These are phyloP conservation scores for Anomalospiza imberbis DNA, from an alignment of 2,797 vertebrate species.

Conservation along the genomic window DNA sequence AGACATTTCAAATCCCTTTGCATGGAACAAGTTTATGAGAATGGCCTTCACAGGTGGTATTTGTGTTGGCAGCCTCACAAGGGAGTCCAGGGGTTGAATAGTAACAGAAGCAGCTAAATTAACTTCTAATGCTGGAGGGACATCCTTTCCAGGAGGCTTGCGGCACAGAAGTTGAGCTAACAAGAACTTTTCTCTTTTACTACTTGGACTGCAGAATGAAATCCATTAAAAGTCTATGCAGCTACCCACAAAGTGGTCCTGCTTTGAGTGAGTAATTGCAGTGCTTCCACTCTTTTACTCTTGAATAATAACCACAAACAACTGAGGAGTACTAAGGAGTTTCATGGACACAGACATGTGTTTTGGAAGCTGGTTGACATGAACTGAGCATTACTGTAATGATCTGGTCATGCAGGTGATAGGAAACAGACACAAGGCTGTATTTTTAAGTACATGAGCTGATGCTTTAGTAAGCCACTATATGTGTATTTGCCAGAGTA, in stretches of 20 bases:
- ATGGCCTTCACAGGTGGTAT: neutral
- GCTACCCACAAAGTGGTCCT: neutral
- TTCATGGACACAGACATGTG: neutral
- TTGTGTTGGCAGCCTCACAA: constrained; percentile 25
- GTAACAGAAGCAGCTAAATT: constrained; percentile 25
- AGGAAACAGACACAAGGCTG: neutral
- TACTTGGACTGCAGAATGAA: neutral
- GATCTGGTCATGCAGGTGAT: neutral
- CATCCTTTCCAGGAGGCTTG: neutral
- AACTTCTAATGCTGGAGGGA: neutral
- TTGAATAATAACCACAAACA: neutral
- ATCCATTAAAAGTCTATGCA: neutral
- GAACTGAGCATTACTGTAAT: neutral
- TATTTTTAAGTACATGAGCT: neutral
- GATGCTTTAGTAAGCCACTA: neutral
- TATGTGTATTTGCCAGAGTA: neutral
- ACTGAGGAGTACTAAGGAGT: neutral
- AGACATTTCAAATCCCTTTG: neutral
- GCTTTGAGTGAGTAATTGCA: neutral
- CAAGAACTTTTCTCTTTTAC: neutral
- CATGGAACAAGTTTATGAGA: neutral
- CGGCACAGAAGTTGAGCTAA: neutral
- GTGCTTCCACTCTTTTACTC: neutral
- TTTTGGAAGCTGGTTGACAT: neutral
- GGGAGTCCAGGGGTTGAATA: neutral